Base-by-base conservation (phyloP, 2,888 invertebrate species). In the Ectemnius cavifrons region DNA sequence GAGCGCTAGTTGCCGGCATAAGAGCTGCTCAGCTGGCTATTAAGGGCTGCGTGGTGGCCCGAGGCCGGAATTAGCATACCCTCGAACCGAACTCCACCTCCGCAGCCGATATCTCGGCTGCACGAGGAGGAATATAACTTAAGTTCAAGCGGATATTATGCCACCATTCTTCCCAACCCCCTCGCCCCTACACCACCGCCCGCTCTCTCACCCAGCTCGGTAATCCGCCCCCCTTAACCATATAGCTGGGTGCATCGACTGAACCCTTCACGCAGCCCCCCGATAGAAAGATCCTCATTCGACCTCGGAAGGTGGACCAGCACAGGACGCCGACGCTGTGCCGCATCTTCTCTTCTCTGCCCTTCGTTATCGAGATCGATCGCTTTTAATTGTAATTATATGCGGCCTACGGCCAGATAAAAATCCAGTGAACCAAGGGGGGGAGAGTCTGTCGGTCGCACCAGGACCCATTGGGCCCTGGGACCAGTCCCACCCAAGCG, bases 321-420 rank as follows among this genome's bases (percentile, higher is more conserved):
- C n/a, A 16, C n/a, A 52, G 52, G 52, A 16, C 14, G 52, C n/a
- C 52, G 14, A 16, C 47, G 4, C n/a, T 4, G 13, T 2, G n/a
- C 52, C 14, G 52, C 52, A 4, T 52, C 52, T 5, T 16, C 52
- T 14, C 52, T 16, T 6, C 52, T 71, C 73, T 73, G 79, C 77
- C 64, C 72, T 76, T 71, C 78, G 77, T 85, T 89, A 89, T 90
- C 89, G 82, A 79, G 57, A 83, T 81, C 84, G 87, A 90, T 89
- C 90, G 87, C 87, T 90, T 90, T 90, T 90, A 90, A 90, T 90
- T 90, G 88, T 90, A 90, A 90, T 90, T 89, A 90, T 90, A 90
- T 89, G 88, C 89, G 86, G 86, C 86, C 84, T 86, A 79, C 85
- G 78, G 81, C 77, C 78, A 63, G 83, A 83, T 83, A 83, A 84